Evolutionary conservation across 2,888 invertebrate genomes (phyloP), one percentile per base, ranked within the genome.

Genomic region (Eilema depressum): DNA sequence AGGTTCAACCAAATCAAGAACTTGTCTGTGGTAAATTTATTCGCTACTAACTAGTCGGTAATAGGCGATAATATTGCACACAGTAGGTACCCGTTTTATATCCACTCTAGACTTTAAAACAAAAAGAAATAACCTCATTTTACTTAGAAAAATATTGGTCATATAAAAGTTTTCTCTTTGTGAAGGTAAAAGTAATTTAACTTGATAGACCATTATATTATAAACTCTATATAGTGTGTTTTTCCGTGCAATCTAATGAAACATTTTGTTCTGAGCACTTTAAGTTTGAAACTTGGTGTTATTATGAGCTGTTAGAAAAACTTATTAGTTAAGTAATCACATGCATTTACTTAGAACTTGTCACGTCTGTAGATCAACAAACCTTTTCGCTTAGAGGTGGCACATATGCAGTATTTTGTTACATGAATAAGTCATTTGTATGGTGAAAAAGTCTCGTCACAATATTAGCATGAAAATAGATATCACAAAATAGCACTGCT

Each of bases 181-280:
- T 74, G 75, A 75, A 79, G 82, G 85, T 73, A 79, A 89, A 90
- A 91, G 86, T 89, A 91, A 91, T 92, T 92, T 88, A 90, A 91
- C 88, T 91, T 91, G 82, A 88, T 87, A 86, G 86, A 86, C 83
- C 84, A 85, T 84, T 90, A 88, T 91, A 91, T 89, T 89, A 83
- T 87, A 83, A 89, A 86, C 88, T 83, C 69, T 11, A 56, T 30
- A 20, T 41, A 53, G 63, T 64, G 86, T 90, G 84, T 88, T 87
- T 88, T 89, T 86, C 86, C 82, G 70, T 84, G 74, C 76, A 25
- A 76, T 81, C 83, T 87, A 88, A 90, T 92, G 86, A 91, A 91
- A 86, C 87, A 88, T 89, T n/a, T 90, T 88, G 91, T 85, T 85
- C 86, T 85, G 79, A 82, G 80, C 79, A 76, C 84, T 80, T 79